phyloP scores from a whole-genome alignment of 2,113 vertebrate genomes.

The Accipiter virgatus region DNA sequence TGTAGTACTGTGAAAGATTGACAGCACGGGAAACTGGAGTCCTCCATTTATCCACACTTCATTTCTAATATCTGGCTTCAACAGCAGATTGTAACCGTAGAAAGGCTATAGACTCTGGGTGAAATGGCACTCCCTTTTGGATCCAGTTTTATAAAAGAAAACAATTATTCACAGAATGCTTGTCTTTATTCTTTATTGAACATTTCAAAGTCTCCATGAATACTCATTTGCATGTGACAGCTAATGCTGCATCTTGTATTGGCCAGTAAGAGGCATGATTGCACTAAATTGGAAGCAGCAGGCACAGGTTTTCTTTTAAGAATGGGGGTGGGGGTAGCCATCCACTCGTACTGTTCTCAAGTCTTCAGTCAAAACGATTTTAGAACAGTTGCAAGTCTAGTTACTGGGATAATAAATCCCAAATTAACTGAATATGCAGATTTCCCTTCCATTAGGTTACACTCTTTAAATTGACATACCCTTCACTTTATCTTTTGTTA shows the following conservation, averaged over 20 bases:
- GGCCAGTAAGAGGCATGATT: conserved; percentile 83
- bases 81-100: conserved; percentile 59
- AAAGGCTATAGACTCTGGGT: conserved; percentile 58
- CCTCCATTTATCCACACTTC: conserved; percentile 65
- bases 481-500: conserved; percentile 64
- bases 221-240: conserved; percentile 72
- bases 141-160: conserved; percentile 65
- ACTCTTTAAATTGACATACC: conserved; percentile 65
- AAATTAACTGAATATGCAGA: conserved; percentile 71
- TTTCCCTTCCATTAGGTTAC: conserved; percentile 66
- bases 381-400: conserved; percentile 75
- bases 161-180: conserved; percentile 65
- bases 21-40: conserved; percentile 52
- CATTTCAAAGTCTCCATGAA: conserved; percentile 69
- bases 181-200: conserved; percentile 66
- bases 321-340: conserved; percentile 72
- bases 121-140: conserved; percentile 62
- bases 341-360: conserved; percentile 72
- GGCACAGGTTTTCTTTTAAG: conserved; percentile 72
- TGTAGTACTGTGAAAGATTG: conserved; percentile 46
- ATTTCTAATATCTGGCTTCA: conserved; percentile 62
- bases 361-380: conserved; percentile 67
- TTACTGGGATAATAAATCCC: conserved; percentile 78
- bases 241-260: conserved; percentile 76
- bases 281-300: conserved; percentile 81